Evolutionary conservation across 2,888 invertebrate species (phyloP).

Genomic region (Drosophila algonquin): DNA sequence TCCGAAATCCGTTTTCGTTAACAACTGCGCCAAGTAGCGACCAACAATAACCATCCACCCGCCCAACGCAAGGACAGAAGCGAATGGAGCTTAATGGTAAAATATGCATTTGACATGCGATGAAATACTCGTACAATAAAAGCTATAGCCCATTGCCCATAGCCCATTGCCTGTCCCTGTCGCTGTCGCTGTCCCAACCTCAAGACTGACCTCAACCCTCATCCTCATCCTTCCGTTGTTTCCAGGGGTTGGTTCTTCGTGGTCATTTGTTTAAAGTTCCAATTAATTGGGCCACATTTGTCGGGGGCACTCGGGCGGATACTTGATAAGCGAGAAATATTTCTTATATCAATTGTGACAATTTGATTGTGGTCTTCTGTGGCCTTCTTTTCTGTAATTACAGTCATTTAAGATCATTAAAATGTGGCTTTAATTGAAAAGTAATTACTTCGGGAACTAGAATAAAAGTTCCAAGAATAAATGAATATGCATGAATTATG

Average conservation of each 20-base stretch:
- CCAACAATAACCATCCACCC: conserved; percentile 14
- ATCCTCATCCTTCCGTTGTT: neutral
- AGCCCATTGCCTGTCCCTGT: conserved; percentile 7
- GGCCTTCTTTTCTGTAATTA: conserved; percentile 1
- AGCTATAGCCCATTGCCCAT: conserved; percentile 10
- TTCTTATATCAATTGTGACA: conserved; percentile 17
- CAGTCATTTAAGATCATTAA: conserved; percentile 3
- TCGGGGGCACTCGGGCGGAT: conserved; percentile 27
- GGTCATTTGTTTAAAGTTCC: conserved; percentile 50
- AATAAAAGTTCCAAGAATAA: neutral
- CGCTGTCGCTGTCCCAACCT: neutral
- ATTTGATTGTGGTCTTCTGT: conserved; percentile 23
- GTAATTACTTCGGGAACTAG: conserved; percentile 16
- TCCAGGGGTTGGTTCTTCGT: conserved; percentile 37
- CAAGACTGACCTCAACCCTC: neutral
- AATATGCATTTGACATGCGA: conserved; percentile 75
- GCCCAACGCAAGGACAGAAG: conserved; percentile 30
- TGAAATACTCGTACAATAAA: conserved; percentile 50
- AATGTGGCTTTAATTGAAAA: conserved; percentile 24
- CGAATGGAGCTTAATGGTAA: conserved; percentile 43
- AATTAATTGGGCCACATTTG: conserved; percentile 46
- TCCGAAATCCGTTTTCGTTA: conserved; percentile 53
- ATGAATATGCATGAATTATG: neutral
- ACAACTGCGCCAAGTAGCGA: conserved; percentile 39
- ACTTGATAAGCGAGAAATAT: conserved; percentile 35